Percentiles rank a stretch among this genome's conserved stretches.
These are phyloP conservation scores for Conops quadrifasciatus DNA, from an alignment of 2,888 invertebrate species.

Conservation along the genomic window DNA sequence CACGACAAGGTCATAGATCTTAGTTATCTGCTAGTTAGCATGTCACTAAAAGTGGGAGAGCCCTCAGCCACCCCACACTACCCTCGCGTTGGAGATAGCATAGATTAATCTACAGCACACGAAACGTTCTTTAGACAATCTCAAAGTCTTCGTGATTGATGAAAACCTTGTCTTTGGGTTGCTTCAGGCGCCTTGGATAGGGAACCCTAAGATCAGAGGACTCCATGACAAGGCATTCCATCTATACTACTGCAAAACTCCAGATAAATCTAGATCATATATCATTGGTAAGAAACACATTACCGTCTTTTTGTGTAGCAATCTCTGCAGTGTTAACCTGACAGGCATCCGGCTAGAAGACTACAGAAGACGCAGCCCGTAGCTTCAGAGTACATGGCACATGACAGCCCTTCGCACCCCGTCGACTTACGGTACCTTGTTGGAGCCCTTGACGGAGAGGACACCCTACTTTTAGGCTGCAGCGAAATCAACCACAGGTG, in stretches of 20 bases:
- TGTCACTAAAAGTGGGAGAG: background rate
- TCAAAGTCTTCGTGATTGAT: background rate
- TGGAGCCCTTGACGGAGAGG: too few species aligned
- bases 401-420: too few species aligned
- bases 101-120: conserved; percentile 1
- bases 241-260: background rate
- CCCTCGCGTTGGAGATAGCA: background rate
- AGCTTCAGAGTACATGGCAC: too few species aligned
- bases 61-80: too few species aligned
- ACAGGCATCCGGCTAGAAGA: too few species aligned
- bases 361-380: too few species aligned
- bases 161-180: background rate
- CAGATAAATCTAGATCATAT: background rate
- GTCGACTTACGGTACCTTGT: too few species aligned
- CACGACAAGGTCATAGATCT: too few species aligned
- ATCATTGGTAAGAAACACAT: too few species aligned
- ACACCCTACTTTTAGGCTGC: background rate
- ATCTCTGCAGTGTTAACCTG: too few species aligned
- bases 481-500: background rate
- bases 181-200: background rate
- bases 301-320: too few species aligned
- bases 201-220: background rate
- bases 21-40: too few species aligned
- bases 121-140: background rate
- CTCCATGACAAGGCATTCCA: background rate